Evolutionary conservation across 2,113 vertebrate species (phyloP).

Genomic region (Ceyx margarethae): DNA sequence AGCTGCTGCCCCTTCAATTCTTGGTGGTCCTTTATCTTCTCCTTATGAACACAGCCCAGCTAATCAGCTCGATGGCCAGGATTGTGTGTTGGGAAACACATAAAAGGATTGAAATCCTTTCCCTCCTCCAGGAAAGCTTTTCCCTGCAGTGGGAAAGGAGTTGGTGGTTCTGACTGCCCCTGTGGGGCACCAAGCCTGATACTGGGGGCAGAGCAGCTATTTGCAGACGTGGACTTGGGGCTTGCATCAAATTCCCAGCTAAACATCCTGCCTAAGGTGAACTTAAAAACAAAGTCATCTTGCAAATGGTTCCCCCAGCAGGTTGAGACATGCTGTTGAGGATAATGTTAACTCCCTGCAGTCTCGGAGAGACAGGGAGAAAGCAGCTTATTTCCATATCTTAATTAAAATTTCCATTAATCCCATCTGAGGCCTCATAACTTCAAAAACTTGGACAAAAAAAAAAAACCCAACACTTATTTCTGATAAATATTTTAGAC

Average conservation of each 20-base stretch:
- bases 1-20: background rate
- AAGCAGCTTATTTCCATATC: conserved; percentile 75
- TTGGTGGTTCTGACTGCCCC: background rate
- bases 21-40: background rate
- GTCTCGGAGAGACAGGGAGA: conserved; percentile 58
- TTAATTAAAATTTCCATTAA: conserved; percentile 77
- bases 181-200: fast-evolving
- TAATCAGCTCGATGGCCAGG: background rate
- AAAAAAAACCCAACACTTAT: conserved; percentile 38
- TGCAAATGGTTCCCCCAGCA: conserved; percentile 48
- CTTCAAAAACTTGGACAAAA: conserved; percentile 67
- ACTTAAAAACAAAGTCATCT: conserved; percentile 49
- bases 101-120: background rate
- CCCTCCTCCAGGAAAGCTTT: background rate
- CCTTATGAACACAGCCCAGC: background rate
- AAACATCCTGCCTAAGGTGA: conserved; percentile 15
- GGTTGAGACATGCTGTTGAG: conserved; percentile 55
- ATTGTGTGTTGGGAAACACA: background rate
- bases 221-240: background rate
- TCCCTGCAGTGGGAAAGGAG: background rate
- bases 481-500: conserved; percentile 73
- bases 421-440: conserved; percentile 72
- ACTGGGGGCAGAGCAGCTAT: background rate
- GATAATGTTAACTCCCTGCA: conserved; percentile 62
- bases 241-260: background rate